Conservation (phyloP, 2,888 invertebrate species). For the Luffia ferchaultella region DNA sequence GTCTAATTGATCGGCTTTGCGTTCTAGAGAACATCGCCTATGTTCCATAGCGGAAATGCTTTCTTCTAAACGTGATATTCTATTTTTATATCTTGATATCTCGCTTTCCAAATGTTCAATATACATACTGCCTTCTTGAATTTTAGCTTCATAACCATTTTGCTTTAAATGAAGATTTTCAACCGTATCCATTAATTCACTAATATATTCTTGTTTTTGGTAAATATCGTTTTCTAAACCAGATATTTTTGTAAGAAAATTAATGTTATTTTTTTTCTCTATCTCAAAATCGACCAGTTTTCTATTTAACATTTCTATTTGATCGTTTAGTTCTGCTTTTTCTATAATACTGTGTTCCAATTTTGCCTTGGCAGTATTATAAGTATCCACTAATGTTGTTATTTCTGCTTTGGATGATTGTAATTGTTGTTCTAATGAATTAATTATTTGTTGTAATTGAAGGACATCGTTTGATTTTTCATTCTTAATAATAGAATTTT, state of each 20-base stretch:
- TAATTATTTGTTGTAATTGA: slow-evolving; percentile 28
- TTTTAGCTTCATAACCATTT: slow-evolving; percentile 69
- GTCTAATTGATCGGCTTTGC: slow-evolving; percentile 69
- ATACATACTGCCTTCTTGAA: slow-evolving; percentile 77
- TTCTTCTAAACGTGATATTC: slow-evolving; percentile 72
- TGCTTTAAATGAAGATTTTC: slow-evolving; percentile 38
- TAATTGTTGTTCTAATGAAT: slow-evolving; percentile 27
- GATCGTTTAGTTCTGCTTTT: slow-evolving; percentile 28
- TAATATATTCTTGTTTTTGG: slow-evolving; percentile 42
- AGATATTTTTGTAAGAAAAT: slow-evolving; percentile 42
- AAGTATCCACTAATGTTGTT: slow-evolving; percentile 25
- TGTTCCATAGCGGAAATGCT: slow-evolving; percentile 69
- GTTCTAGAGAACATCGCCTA: slow-evolving; percentile 65
- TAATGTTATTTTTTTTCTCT: slow-evolving; percentile 45
- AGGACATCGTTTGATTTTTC: slow-evolving; percentile 31
- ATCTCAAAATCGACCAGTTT: slow-evolving; percentile 48
- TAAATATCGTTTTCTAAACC: slow-evolving; percentile 40
- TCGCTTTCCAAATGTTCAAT: slow-evolving; percentile 78
- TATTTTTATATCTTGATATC: slow-evolving; percentile 68
- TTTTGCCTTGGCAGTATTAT: slow-evolving; percentile 30
- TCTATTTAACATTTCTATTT: slow-evolving; percentile 40
- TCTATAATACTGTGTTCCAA: slow-evolving; percentile 29
- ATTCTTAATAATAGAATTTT: slow-evolving; percentile 32
- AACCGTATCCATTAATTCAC: slow-evolving; percentile 35
- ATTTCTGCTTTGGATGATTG: slow-evolving; percentile 27